Conservation (phyloP, 30 jellyfish, hydroid and myxozoan species). For the Catostylus mosaicus region DNA sequence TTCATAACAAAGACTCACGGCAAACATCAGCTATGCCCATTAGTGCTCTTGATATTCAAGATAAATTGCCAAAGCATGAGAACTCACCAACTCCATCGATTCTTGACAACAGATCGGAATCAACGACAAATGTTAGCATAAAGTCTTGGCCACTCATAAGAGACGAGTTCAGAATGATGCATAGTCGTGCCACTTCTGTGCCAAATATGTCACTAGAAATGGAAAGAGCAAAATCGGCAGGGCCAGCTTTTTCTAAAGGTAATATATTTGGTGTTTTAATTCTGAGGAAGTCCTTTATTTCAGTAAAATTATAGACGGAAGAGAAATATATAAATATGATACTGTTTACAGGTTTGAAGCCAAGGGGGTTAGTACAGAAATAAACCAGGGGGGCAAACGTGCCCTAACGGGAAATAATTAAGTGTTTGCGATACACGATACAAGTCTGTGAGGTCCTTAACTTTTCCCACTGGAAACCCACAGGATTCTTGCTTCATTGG, state of each 20-base stretch:
- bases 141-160: slow-evolving; percentile 62
- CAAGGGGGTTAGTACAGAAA: too few species aligned
- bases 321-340: too few species aligned
- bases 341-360: too few species aligned
- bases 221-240: slow-evolving; percentile 28
- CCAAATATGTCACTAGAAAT: slow-evolving; percentile 28
- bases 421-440: too few species aligned
- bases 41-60: slow-evolving; percentile 7
- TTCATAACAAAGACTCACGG: slow-evolving; percentile 21
- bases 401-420: too few species aligned
- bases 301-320: too few species aligned
- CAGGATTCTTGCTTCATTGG: too few species aligned
- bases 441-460: too few species aligned
- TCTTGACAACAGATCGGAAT: neutral
- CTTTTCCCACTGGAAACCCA: too few species aligned
- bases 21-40: slow-evolving; percentile 46
- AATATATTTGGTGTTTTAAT: neutral
- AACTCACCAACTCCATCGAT: neutral
- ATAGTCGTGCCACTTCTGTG: slow-evolving; percentile 64
- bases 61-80: neutral
- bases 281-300: neutral
- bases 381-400: too few species aligned
- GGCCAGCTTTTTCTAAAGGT: slow-evolving; percentile 9
- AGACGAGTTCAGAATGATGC: slow-evolving; percentile 32
- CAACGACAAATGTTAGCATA: slow-evolving; percentile 27